Percentiles rank a stretch among this genome's conserved stretches.
phyloP scores from a whole-genome alignment of 2,888 invertebrate species.

The Lissocephala sabroskyi region DNA sequence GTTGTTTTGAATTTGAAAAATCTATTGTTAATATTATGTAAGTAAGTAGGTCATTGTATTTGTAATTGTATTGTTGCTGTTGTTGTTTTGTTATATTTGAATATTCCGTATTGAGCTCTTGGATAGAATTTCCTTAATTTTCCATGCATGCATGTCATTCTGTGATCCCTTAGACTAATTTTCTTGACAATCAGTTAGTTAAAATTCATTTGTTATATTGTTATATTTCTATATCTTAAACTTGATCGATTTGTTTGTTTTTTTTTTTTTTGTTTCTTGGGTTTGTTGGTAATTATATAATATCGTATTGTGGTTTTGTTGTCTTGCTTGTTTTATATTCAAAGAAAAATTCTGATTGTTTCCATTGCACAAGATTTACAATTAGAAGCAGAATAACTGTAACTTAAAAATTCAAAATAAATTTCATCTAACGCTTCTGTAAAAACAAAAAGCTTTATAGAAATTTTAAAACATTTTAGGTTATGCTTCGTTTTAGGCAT shows the following conservation, averaged over 20 bases:
- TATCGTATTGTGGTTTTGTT: slow-evolving; percentile 25
- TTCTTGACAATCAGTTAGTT: no score
- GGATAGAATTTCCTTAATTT: slow-evolving; percentile 32
- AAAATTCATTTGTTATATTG: no score
- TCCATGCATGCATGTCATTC: no score
- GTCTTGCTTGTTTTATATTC: slow-evolving; percentile 52
- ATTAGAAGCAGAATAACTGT: slow-evolving; percentile 73
- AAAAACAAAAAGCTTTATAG: no score
- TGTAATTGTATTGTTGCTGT: slow-evolving; percentile 6
- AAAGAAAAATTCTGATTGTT: slow-evolving; percentile 72
- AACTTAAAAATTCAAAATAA: slow-evolving; percentile 70
- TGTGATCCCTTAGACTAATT: slow-evolving; percentile 43
- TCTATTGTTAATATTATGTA: slow-evolving; percentile 8
- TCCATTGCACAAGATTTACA: slow-evolving; percentile 73
- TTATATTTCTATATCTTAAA: slow-evolving; percentile 9
- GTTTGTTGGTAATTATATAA: slow-evolving; percentile 10
- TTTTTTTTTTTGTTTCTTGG: slow-evolving; percentile 1
- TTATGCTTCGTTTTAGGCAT: slow-evolving; percentile 5
- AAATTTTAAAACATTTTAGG: neutral
- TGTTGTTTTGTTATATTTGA: slow-evolving; percentile 20
- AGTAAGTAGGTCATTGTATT: slow-evolving; percentile 8
- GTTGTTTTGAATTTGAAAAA: slow-evolving; percentile 13
- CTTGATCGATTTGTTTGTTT: slow-evolving; percentile 1
- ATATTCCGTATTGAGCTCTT: slow-evolving; percentile 22
- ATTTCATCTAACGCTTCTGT: slow-evolving; percentile 33